Evolutionary conservation across 2,888 invertebrate genomes (phyloP), one percentile per base, ranked within the genome.

Genomic region (Cyaniris semiargus): DNA sequence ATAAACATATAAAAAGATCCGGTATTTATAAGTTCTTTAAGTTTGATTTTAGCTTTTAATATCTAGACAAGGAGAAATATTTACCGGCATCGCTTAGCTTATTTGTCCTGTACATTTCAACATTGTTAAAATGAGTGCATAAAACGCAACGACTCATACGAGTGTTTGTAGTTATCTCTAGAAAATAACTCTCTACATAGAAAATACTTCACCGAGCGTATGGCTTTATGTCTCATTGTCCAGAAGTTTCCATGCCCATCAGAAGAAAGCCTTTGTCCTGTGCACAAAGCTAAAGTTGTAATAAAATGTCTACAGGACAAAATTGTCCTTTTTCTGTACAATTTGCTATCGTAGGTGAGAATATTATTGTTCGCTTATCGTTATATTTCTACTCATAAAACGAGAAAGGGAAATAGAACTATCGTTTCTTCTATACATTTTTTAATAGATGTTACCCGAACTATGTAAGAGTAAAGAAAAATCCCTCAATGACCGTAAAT

Each of bases 221-320:
- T 87, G 85, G 85, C 82, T 91, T 92, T 92, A 92, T 92, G 90
- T 87, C 79, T 87, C 85, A 91, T 92, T 92, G 91, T 92, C 84
- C 78, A 83, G 84, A 85, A 85, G 84, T 85, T 87, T 86, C 85
- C 84, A 81, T 85, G 84, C 86, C 88, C 88, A 89, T 89, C 89
- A 87, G 81, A 79, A 76, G 70, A 53, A 70, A 76, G 80, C 84
- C 84, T 84, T 86, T 85, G 86, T 85, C 79, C 81, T 82, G 85
- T 84, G 78, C 80, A 80, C 83, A 88, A 86, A 83, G 84, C 82
- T 81, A 82, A 79, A 85, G 82, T 85, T 84, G 83, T 86, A 86
- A 86, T 84, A 84, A 82, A 82, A 78, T 78, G 44, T 77, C 58
- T 18, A 27, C 66, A 27, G 27, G 15, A 66, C 66, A 6, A 31